Percentiles rank a stretch among this genome's conserved stretches.
These are phyloP conservation scores for Pituophis catenifer DNA, from an alignment of 2,113 vertebrate genomes.

Conservation along the genomic window DNA sequence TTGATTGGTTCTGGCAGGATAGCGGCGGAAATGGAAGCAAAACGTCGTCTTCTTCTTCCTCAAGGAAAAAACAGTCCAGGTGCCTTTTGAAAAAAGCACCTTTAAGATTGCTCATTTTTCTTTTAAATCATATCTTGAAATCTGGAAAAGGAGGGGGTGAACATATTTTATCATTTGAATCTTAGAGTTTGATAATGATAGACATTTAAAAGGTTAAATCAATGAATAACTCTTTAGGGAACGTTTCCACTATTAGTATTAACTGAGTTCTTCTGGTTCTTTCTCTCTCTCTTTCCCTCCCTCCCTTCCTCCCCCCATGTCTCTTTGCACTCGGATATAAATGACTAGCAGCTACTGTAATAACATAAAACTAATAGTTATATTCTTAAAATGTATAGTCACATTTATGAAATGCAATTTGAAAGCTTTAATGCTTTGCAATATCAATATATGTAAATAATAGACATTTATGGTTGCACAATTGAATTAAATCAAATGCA, in stretches of 20 bases:
- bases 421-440: constrained; percentile 55
- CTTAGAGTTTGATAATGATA: neutral
- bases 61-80: too few species aligned
- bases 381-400: too few species aligned
- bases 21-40: too few species aligned
- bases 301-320: too few species aligned
- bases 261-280: neutral
- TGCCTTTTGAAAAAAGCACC: too few species aligned
- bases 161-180: constrained; percentile 37
- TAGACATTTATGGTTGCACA: constrained; percentile 50
- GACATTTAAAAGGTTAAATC: constrained; percentile 47
- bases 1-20: too few species aligned
- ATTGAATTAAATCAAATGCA: constrained; percentile 35
- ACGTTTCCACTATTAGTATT: constrained; percentile 19
- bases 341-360: too few species aligned
- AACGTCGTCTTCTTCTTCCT: too few species aligned
- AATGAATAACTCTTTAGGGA: constrained; percentile 42
- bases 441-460: constrained; percentile 47
- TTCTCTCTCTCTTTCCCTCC: too few species aligned
- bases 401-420: constrained; percentile 52
- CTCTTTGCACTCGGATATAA: too few species aligned
- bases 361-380: too few species aligned
- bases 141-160: neutral
- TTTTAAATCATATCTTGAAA: neutral
- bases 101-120: neutral